Evolutionary conservation across 1,140 invertebrate species (phyloP).

Genomic region (Drosophila novamexicana): DNA sequence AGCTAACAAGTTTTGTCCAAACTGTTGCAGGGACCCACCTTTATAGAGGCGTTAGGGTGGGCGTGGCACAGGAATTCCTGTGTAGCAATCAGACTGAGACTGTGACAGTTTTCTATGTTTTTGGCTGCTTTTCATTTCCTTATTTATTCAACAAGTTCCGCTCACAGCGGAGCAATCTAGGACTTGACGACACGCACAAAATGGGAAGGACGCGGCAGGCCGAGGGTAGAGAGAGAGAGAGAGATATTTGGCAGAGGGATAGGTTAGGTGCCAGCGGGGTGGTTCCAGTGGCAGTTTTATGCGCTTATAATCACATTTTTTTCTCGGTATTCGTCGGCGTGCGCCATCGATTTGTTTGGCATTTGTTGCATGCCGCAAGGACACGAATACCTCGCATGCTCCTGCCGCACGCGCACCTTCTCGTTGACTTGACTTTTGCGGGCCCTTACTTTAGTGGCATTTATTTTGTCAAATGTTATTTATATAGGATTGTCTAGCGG

Average conservation of each 20-base stretch:
- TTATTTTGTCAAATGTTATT: constrained; percentile 77
- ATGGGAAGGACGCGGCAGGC: constrained; percentile 42
- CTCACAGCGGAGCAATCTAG: constrained; percentile 16
- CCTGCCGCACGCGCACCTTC: not conserved
- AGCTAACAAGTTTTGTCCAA: constrained; percentile 19
- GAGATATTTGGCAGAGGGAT: not conserved
- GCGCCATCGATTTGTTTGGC: constrained; percentile 74
- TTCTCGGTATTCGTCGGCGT: constrained; percentile 35
- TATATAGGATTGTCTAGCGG: constrained; percentile 48
- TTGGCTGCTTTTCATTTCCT: constrained; percentile 70
- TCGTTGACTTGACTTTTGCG: constrained; percentile 52
- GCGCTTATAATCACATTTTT: constrained; percentile 72
- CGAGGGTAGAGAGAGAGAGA: not conserved
- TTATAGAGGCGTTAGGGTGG: not conserved
- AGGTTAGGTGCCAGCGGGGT: not conserved
- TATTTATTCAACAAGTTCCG: constrained; percentile 82
- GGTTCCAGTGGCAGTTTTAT: constrained; percentile 58
- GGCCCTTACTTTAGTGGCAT: constrained; percentile 68
- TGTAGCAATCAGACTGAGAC: constrained; percentile 64
- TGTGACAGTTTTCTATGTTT: constrained; percentile 51
- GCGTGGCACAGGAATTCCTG: constrained; percentile 59
- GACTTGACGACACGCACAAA: constrained; percentile 44
- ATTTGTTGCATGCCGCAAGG: constrained; percentile 74
- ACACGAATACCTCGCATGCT: constrained; percentile 24
- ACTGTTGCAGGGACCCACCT: not conserved